These are phyloP conservation scores for Drosophila baimaii DNA, from an alignment of 1,140 invertebrate genomes.

Conservation along the genomic window DNA sequence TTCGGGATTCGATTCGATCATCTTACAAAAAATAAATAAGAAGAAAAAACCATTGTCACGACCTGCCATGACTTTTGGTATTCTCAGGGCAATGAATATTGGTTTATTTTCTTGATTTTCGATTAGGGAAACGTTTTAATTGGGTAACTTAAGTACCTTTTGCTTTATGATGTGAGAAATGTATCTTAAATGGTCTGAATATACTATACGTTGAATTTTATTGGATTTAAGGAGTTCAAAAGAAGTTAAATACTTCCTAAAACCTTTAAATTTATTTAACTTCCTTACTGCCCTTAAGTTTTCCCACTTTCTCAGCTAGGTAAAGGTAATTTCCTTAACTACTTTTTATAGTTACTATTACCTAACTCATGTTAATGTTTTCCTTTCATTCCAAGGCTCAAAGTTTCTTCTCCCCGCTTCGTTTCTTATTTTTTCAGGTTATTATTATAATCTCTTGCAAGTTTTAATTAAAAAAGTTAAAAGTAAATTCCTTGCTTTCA, in stretches of 20 bases:
- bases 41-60: conserved; percentile 72
- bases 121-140: conserved; percentile 18
- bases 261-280: too few relatives aligned
- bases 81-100: conserved; percentile 27
- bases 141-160: not conserved
- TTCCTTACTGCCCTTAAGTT: not conserved
- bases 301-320: not conserved
- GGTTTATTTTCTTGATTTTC: conserved; percentile 22
- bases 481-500: conserved; percentile 1
- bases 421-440: not conserved
- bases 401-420: not conserved
- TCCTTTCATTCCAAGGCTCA: not conserved
- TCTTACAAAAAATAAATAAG: conserved; percentile 24
- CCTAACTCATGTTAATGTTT: not conserved
- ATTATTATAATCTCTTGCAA: conserved; percentile 6
- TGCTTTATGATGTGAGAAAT: too few relatives aligned
- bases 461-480: conserved; percentile 24
- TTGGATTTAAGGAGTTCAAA: too few relatives aligned
- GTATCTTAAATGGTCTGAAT: too few relatives aligned
- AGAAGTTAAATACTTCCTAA: too few relatives aligned
- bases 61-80: conserved; percentile 56
- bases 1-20: conserved; percentile 40
- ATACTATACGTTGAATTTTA: too few relatives aligned
- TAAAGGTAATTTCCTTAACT: not conserved
- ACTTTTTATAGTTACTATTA: not conserved